These are phyloP conservation scores for Pteruthius melanotis DNA, from an alignment of 2,113 vertebrate species.

Conservation along the genomic window DNA sequence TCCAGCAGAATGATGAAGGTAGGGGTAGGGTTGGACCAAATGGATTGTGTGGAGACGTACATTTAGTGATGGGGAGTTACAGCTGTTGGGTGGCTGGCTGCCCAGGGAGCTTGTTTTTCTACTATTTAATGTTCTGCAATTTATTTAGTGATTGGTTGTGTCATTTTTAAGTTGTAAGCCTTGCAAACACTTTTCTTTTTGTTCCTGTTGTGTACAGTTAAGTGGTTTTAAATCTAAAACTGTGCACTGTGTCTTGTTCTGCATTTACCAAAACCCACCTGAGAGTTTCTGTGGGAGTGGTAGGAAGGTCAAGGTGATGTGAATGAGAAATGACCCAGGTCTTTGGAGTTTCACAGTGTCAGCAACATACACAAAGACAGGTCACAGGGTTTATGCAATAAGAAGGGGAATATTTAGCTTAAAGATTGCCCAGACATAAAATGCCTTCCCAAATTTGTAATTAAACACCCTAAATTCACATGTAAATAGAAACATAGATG, in stretches of 20 bases:
- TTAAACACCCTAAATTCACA: neutral
- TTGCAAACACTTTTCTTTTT: neutral
- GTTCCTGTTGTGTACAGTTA: neutral
- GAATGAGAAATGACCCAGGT: neutral
- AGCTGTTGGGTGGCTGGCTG: neutral
- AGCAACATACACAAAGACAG: neutral
- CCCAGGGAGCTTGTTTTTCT: neutral
- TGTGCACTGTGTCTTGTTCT: neutral
- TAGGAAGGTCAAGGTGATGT: neutral
- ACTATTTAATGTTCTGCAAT: neutral
- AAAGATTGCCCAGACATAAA: neutral
- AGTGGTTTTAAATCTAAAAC: neutral
- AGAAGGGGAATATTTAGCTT: neutral
- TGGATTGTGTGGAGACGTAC: neutral
- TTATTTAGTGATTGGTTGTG: neutral
- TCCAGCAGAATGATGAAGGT: neutral
- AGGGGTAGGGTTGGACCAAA: neutral
- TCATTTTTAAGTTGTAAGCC: neutral
- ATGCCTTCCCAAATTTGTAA: neutral
- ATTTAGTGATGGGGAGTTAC: neutral
- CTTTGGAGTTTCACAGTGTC: neutral
- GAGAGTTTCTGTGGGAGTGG: neutral
- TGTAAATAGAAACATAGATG: fast-evolving
- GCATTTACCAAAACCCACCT: neutral
- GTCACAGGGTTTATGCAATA: neutral